A percentile compares a stretch with the other conserved stretches of the same genome.
Evolutionary conservation across 2,797 vertebrate genomes (phyloP).

Genomic region (Molossus alvarezi): DNA sequence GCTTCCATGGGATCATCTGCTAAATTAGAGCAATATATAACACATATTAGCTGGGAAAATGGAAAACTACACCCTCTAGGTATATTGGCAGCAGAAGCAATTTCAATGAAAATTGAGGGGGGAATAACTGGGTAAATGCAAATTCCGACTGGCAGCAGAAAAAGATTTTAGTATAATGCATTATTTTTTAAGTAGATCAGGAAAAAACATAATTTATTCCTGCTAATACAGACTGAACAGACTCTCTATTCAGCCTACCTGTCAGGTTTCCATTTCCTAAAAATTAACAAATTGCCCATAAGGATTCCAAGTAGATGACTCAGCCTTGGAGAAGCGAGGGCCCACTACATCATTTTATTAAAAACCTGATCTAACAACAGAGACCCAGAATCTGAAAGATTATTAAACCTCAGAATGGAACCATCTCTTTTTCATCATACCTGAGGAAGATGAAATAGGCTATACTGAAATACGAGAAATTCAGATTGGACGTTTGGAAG

Average conservation of each 20-base stretch:
- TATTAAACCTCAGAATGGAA: conserved; percentile 8
- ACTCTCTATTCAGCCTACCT: background rate
- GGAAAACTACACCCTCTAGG: background rate
- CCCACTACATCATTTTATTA: background rate
- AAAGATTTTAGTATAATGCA: conserved; percentile 58
- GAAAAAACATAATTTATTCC: conserved; percentile 57
- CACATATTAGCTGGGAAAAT: conserved; percentile 11
- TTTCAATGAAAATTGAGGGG: conserved; percentile 21
- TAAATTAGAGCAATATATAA: background rate
- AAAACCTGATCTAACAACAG: conserved; percentile 6
- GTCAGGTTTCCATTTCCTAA: conserved; percentile 47
- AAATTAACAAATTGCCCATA: conserved; percentile 49
- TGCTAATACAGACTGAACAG: conserved; percentile 37
- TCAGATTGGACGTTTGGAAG: conserved; percentile 40
- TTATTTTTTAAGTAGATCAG: conserved; percentile 69
- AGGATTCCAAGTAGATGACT: conserved; percentile 46
- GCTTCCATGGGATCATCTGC: background rate
- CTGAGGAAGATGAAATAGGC: background rate
- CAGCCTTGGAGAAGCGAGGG: background rate
- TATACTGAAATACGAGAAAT: background rate
- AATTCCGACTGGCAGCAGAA: conserved; percentile 63
- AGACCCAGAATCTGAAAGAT: conserved; percentile 32
- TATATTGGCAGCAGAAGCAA: conserved; percentile 36
- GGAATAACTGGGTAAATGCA: background rate
- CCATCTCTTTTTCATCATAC: background rate